Percentiles rank a stretch among this genome's conserved stretches.
phyloP scores from a whole-genome alignment of 2,113 vertebrate species.

The Mesoclemmys tuberculata region DNA sequence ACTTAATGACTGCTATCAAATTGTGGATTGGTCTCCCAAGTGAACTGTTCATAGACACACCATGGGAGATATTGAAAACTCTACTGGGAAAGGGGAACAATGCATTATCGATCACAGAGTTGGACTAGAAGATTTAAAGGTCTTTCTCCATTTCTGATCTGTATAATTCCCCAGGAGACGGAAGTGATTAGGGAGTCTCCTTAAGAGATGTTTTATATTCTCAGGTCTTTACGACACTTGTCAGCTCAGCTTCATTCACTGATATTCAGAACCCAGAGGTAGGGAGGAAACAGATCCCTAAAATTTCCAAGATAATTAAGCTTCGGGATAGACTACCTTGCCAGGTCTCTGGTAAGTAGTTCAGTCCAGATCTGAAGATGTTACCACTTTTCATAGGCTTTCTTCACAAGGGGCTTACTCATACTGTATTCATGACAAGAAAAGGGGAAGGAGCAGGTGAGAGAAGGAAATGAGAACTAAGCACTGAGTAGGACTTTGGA shows the following conservation, averaged over 20 bases:
- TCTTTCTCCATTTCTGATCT: rapidly evolving
- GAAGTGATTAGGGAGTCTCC: neutral
- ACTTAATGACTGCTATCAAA: neutral
- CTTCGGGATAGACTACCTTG: neutral
- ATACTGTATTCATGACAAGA: neutral
- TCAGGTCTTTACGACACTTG: neutral
- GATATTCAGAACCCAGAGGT: neutral
- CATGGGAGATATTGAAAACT: neutral
- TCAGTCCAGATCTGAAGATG: rapidly evolving
- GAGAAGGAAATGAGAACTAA: neutral
- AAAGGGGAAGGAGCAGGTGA: neutral
- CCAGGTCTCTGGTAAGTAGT: neutral
- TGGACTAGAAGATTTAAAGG: neutral
- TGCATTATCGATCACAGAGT: neutral
- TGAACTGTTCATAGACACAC: rapidly evolving
- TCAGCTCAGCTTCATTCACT: neutral
- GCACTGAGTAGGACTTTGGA: neutral
- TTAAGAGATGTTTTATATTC: too few relatives aligned
- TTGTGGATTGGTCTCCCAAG: neutral
- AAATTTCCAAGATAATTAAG: rapidly evolving
- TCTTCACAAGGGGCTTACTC: neutral
- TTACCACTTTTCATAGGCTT: neutral
- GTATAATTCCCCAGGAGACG: neutral
- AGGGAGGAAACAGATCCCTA: neutral
- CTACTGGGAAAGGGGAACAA: neutral